Conservation (phyloP, 2,113 vertebrate species). For the Nerophis lumbriciformis region DNA sequence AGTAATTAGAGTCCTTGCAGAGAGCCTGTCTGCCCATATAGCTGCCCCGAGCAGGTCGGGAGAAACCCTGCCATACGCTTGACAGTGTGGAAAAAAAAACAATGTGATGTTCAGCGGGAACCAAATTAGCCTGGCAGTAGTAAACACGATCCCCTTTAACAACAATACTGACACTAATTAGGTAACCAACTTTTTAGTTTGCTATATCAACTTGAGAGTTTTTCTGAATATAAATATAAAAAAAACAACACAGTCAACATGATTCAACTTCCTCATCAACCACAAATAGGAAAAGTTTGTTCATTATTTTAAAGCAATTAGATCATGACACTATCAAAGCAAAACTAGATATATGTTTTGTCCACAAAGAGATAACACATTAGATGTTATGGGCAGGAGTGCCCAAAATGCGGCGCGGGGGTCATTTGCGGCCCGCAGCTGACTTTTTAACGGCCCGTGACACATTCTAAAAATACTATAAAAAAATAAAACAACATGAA, state of each 20-base stretch:
- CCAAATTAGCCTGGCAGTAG: constrained; percentile 69
- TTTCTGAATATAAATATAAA: constrained; percentile 48
- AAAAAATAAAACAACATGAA: no score
- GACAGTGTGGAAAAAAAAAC: constrained; percentile 71
- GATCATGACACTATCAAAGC: background rate
- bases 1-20: constrained; percentile 73
- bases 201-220: constrained; percentile 44
- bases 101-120: constrained; percentile 64
- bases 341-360: no score
- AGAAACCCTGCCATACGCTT: constrained; percentile 63
- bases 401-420: background rate
- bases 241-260: constrained; percentile 13
- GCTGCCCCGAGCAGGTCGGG: constrained; percentile 63
- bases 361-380: no score
- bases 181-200: constrained; percentile 66
- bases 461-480: no score
- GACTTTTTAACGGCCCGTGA: no score
- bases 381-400: no score
- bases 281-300: constrained; percentile 6
- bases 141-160: constrained; percentile 73
- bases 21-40: constrained; percentile 61
- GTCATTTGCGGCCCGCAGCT: no score
- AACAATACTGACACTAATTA: constrained; percentile 77
- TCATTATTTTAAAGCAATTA: constrained; percentile 6
- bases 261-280: background rate